Base-by-base conservation (phyloP, 2,888 invertebrate species). In the Brenthis hecate region DNA sequence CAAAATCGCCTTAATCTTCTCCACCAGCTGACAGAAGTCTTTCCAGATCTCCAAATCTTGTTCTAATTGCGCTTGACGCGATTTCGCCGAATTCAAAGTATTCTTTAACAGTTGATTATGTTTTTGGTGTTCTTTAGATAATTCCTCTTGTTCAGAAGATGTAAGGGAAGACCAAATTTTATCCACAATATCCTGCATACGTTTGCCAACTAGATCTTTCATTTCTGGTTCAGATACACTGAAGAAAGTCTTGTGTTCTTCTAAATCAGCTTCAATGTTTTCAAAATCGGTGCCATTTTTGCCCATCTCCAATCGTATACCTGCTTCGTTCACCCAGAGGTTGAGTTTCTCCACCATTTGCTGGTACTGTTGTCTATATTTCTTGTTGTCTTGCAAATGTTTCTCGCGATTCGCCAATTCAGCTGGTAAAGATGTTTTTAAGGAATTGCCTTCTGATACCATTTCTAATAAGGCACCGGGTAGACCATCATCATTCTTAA, bases 231-330 rank as follows among this genome's bases (percentile, higher is more conserved):
- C 97, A 55, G 96, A 96, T 72, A 95, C 95, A 57, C 89, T 91
- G 84, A 97, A 97, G 94, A 97, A 97, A 53, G 95, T 94, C 87
- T 97, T 97, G 81, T 98, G 98, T 78, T 98, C 97, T 81, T 97
- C 97, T 32, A 98, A 92, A 80, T 98, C 97, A 8, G 95, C 93
- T 60, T 96, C 93, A 11, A 98, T 95, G 75, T 97, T 97, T 77
- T 97, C 96, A 80, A 97, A 98, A 84, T 98, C 97, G 6, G 98
- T 96, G 14, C 98, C 98, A 73, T 96, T 96, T 79, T 96, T 96
- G 73, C 96, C 95, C 80, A 96, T 95, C 72, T 95, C 95, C 28
- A 98, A 85, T 56, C 96, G 94, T 61, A 95, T 94, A 76, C 96
- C 96, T 0, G 98, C 97, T 80, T 97, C 96, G 78, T 95, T 95